phyloP scores from a whole-genome alignment of 1,140 invertebrate species.

The Leptinotarsa texana region DNA sequence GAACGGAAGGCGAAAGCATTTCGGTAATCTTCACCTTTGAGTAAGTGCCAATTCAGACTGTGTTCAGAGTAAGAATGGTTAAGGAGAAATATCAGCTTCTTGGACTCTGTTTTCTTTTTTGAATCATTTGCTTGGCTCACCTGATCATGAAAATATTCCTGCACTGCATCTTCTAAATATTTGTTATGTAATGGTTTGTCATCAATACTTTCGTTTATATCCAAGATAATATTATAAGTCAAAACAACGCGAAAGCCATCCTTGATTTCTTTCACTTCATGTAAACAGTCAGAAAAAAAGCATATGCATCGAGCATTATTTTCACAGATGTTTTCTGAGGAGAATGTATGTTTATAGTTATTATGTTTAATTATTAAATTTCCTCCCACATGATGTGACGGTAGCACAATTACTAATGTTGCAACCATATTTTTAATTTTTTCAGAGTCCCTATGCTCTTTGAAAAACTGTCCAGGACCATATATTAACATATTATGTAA shows the following conservation, averaged over 20 bases:
- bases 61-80: neutral
- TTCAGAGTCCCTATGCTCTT: neutral
- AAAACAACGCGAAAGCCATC: neutral
- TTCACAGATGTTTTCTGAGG: neutral
- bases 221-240: neutral
- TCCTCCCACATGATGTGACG: neutral
- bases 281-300: neutral
- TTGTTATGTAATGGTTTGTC: neutral
- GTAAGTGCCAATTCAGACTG: conserved; percentile 1
- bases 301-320: neutral
- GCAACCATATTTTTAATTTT: neutral
- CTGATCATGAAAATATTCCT: neutral
- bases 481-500: conserved; percentile 3
- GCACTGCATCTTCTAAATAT: neutral
- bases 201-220: neutral
- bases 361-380: neutral
- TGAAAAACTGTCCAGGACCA: neutral
- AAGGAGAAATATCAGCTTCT: neutral
- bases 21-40: neutral
- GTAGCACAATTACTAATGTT: neutral
- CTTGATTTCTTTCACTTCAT: neutral
- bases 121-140: neutral
- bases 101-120: neutral
- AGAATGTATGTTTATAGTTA: neutral
- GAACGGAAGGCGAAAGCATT: neutral